Percentiles rank a stretch among this genome's conserved stretches.
Evolutionary conservation across 1,140 invertebrate genomes (phyloP).

Genomic region (Lasioglossum baleicum): DNA sequence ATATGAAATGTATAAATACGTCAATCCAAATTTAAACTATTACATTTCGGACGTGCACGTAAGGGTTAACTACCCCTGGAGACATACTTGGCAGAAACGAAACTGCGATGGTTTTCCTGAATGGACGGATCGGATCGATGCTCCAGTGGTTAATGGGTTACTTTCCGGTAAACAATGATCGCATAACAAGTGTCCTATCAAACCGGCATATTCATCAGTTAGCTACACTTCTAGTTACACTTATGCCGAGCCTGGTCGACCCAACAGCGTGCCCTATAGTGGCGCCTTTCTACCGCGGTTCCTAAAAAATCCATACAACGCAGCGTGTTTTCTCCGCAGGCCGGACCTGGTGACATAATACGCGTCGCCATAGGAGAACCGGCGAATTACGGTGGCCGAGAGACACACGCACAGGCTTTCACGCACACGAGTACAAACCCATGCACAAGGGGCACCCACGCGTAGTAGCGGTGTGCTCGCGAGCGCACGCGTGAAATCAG

Average conservation of each 20-base stretch:
- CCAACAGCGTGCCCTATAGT: neutral
- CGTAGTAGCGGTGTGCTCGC: neutral
- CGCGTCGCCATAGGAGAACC: conserved; percentile 54
- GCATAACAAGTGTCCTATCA: neutral
- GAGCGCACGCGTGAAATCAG: conserved; percentile 20
- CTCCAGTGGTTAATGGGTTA: neutral
- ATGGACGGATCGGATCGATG: too few relatives aligned
- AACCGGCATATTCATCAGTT: neutral
- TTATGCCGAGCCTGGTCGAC: neutral
- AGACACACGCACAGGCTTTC: neutral
- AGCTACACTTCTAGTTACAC: neutral
- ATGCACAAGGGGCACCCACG: neutral
- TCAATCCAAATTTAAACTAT: too few relatives aligned
- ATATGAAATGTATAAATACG: too few relatives aligned
- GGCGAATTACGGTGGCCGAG: conserved; percentile 53
- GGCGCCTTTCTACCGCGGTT: conserved; percentile 14
- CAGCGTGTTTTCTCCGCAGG: conserved; percentile 18
- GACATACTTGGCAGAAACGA: too few relatives aligned
- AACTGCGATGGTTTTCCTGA: too few relatives aligned
- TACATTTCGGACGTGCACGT: too few relatives aligned
- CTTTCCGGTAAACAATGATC: neutral
- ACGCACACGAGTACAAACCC: neutral
- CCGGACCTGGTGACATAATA: conserved; percentile 58
- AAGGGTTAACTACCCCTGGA: too few relatives aligned
- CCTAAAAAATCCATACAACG: conserved; percentile 25